Evolutionary conservation across 2,888 invertebrate species (phyloP).

Genomic region (Elmis aenea): DNA sequence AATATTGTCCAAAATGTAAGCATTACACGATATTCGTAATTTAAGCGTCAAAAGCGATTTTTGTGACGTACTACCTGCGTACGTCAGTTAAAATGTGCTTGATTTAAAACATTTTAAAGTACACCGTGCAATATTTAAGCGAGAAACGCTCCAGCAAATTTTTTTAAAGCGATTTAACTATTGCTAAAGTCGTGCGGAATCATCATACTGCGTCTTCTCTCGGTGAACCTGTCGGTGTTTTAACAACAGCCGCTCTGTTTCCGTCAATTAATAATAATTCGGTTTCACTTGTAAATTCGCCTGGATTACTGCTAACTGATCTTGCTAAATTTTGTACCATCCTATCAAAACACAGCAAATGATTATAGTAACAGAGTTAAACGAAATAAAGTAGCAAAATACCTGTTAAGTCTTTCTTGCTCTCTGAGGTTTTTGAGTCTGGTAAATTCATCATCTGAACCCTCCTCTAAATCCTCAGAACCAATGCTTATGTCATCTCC

Average conservation of each 20-base stretch:
- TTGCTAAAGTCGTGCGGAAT: too few species aligned
- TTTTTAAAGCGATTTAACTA: too few species aligned
- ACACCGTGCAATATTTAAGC: too few species aligned
- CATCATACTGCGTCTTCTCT: conserved; percentile 10
- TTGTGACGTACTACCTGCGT: too few species aligned
- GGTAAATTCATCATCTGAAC: conserved; percentile 63
- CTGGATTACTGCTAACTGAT: conserved; percentile 27
- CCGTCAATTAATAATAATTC: conserved; percentile 21
- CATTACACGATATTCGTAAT: too few species aligned
- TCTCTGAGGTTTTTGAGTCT: conserved; percentile 64
- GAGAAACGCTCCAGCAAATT: too few species aligned
- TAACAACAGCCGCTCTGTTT: conserved; percentile 7
- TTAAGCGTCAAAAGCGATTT: too few species aligned
- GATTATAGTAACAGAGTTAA: not conserved
- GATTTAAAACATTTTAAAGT: too few species aligned
- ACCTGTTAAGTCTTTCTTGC: conserved; percentile 47
- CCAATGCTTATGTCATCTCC: conserved; percentile 44
- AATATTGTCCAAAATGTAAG: too few species aligned
- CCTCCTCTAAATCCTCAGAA: conserved; percentile 39
- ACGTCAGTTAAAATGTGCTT: too few species aligned
- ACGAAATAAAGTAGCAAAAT: not conserved
- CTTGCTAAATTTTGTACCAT: conserved; percentile 26
- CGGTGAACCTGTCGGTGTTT: conserved; percentile 1
- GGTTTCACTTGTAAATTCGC: conserved; percentile 20
- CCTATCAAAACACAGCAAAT: conserved; percentile 18